Conservation (phyloP, 2,888 invertebrate species). For the Amorpha juglandis region DNA sequence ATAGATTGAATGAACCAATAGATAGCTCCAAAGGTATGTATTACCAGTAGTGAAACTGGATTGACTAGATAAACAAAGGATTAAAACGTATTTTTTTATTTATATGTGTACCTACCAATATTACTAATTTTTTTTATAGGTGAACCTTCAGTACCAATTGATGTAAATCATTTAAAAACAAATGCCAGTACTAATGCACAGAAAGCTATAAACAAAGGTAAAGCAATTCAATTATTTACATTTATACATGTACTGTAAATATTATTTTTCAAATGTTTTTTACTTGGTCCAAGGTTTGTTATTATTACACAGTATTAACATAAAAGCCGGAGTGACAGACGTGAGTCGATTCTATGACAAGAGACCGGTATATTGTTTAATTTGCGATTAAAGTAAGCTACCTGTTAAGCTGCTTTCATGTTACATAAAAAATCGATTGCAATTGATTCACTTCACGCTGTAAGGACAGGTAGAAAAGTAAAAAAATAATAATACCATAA, state of each 20-base stretch:
- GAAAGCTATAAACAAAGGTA: slow-evolving; percentile 40
- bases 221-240: neutral
- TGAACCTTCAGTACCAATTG: slow-evolving; percentile 28
- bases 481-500: too few relatives aligned
- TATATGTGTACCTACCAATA: neutral
- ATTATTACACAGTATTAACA: too few relatives aligned
- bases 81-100: neutral
- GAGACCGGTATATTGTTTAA: too few relatives aligned
- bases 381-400: too few relatives aligned
- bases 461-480: too few relatives aligned
- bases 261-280: too few relatives aligned
- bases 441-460: too few relatives aligned
- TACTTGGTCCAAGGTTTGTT: too few relatives aligned
- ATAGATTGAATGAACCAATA: slow-evolving; percentile 33
- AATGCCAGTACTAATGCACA: slow-evolving; percentile 11
- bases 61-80: neutral
- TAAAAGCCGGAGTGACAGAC: too few relatives aligned
- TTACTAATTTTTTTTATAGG: slow-evolving; percentile 31
- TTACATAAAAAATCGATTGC: too few relatives aligned
- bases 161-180: neutral
- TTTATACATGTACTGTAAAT: neutral
- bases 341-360: too few relatives aligned
- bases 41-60: neutral
- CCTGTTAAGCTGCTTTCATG: too few relatives aligned
- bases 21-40: slow-evolving; percentile 39